Evolutionary conservation across 2,888 invertebrate genomes (phyloP).

Genomic region (Thysanoteuthis rhombus): DNA sequence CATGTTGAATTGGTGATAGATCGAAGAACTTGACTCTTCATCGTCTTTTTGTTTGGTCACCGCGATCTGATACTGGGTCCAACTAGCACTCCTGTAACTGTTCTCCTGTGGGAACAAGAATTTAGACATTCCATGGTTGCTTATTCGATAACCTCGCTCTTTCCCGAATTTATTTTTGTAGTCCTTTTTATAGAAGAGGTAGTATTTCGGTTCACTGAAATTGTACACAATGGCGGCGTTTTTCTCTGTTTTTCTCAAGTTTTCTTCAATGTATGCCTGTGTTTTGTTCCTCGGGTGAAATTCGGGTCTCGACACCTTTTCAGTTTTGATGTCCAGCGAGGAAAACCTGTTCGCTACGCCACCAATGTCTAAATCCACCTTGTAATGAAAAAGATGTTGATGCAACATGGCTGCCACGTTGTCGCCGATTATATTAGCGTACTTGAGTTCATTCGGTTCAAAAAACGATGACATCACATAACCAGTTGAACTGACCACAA

Average conservation of each 20-base stretch:
- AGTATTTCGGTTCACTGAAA: conserved; percentile 45
- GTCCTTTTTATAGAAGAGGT: conserved; percentile 47
- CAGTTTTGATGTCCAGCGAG: conserved; percentile 45
- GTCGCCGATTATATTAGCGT: conserved; percentile 49
- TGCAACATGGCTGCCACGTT: conserved; percentile 54
- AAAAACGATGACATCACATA: conserved; percentile 55
- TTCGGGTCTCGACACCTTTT: conserved; percentile 46
- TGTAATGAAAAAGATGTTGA: conserved; percentile 58
- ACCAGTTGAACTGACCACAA: conserved; percentile 54
- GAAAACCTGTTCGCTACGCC: conserved; percentile 53
- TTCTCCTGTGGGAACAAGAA: conserved; percentile 47
- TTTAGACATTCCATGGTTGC: conserved; percentile 44
- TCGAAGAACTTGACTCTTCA: conserved; percentile 55
- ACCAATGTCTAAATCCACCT: conserved; percentile 60
- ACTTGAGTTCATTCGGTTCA: conserved; percentile 47
- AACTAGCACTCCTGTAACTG: conserved; percentile 49
- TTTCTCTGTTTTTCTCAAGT: conserved; percentile 48
- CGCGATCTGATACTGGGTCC: conserved; percentile 56
- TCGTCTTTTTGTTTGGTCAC: conserved; percentile 58
- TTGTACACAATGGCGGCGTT: conserved; percentile 47
- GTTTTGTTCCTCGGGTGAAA: conserved; percentile 42
- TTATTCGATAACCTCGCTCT: conserved; percentile 49
- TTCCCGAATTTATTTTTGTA: conserved; percentile 49
- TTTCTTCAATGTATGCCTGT: conserved; percentile 44
- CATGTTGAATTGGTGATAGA: conserved; percentile 58